Evolutionary conservation across 64 coral and sea anemone genomes (phyloP), one percentile per base, ranked within the genome.

Genomic region (Montipora sp.): DNA sequence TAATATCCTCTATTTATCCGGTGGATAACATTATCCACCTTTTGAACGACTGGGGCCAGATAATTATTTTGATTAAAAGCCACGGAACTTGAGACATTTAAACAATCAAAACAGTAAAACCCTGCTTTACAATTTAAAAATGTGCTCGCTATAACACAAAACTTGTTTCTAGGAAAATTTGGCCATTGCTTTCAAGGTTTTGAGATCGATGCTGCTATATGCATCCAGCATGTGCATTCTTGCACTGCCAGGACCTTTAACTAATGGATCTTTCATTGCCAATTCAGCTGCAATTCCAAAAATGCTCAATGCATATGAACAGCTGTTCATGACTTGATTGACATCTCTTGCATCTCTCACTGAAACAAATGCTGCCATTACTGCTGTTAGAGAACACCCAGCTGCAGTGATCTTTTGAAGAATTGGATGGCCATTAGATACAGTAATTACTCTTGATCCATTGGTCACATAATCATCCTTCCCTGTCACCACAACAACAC

Each of bases 211-310:
- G 55, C 27, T 79, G 1, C 88, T 12, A 67, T 89, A 89, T 11
- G 88, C 75, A 89, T 89, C 88, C n/a, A 89, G 18, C 58, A 89
- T 89, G 2, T 18, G 88, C 88, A 89, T 76, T 89, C 88, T 89
- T 14, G 75, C 88, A 89, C 88, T 89, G 18, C 75, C 75, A 48
- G 88, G 88, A 3, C 88, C 88, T 20, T 79, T 67, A 89, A 65
- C 75, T 4, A 16, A 10, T 19, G 88, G 88, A 47, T 79, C 21
- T 79, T 89, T 23, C 12, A 89, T 23, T 11, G 88, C 88, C 51
- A 89, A 53, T 78, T 89, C 88, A 45, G 57, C 88, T 21, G 88
- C 75, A 78, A 89, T 89, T 78, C 88, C 88, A 89, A 89, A 89
- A 7, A 89, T 57, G 43, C 88, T 89, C 15, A 89, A 48, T 68